phyloP scores from a whole-genome alignment of 2,113 vertebrate species.

The Python bivittatus region DNA sequence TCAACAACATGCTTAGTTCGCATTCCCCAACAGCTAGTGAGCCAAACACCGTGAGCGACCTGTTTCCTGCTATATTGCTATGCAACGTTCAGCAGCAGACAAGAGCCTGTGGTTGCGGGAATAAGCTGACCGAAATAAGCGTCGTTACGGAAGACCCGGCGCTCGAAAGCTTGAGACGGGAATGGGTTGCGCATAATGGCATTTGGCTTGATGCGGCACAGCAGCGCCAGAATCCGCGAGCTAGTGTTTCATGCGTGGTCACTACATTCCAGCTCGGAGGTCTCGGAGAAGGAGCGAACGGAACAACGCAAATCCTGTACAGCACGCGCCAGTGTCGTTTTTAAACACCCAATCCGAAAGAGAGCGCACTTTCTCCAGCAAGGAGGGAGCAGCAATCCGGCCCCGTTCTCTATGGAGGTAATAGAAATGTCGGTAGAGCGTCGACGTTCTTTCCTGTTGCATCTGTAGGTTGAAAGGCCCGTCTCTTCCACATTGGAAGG shows the following conservation, averaged over 20 bases:
- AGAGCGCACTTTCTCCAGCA: not conserved
- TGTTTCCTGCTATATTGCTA: not conserved
- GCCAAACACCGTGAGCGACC: not conserved
- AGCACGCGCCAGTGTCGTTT: not conserved
- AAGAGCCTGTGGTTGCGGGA: not conserved
- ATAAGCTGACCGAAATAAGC: not conserved
- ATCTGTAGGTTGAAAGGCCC: not conserved
- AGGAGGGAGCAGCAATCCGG: not conserved
- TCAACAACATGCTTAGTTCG: not conserved
- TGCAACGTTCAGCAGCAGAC: not conserved
- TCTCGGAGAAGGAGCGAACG: not conserved
- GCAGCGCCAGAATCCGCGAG: not conserved
- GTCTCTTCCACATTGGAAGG: not conserved
- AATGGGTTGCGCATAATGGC: too few relatives aligned
- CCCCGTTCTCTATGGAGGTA: too few relatives aligned
- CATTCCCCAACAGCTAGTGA: not conserved
- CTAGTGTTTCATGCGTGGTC: not conserved
- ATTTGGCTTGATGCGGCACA: not conserved
- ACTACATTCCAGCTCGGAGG: not conserved
- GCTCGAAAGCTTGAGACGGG: not conserved
- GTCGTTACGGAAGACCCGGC: not conserved
- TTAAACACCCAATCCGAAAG: not conserved
- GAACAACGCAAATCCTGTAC: not conserved
- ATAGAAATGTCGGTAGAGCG: not conserved
- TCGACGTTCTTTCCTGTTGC: not conserved